Conservation (phyloP, 2,797 vertebrate genomes). For the Sebastes paucispinis region DNA sequence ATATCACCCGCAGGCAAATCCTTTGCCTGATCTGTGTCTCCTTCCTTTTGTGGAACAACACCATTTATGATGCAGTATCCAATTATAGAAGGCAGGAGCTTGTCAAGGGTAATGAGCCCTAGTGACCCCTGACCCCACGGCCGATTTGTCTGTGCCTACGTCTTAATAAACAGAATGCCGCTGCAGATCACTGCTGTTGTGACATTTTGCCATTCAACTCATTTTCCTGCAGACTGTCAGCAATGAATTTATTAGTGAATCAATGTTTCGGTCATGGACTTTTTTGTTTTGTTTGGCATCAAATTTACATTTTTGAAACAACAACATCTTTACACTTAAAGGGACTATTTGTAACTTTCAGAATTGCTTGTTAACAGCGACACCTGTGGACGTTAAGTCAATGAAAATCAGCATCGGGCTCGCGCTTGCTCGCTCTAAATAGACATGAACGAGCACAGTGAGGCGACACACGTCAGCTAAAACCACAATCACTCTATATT, state of each 20-base stretch:
- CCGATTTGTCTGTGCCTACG: conserved; percentile 24
- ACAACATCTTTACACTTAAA: not conserved
- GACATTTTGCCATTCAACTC: not conserved
- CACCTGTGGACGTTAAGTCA: no score
- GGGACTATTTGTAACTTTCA: no score
- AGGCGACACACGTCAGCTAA: no score
- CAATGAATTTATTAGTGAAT: not conserved
- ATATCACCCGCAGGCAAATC: conserved; percentile 38
- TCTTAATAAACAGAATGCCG: conserved; percentile 24
- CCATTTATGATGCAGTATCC: conserved; percentile 52
- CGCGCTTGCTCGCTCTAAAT: no score
- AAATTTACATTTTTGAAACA: not conserved
- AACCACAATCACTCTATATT: no score
- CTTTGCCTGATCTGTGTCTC: conserved; percentile 30
- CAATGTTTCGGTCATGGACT: not conserved
- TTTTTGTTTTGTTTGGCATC: not conserved
- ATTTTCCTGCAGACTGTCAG: not conserved
- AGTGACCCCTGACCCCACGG: conserved; percentile 50
- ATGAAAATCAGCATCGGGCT: no score
- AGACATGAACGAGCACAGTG: no score
- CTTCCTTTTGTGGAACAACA: conserved; percentile 33
- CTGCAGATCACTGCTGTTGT: conserved; percentile 2
- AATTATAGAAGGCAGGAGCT: conserved; percentile 50
- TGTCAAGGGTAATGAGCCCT: conserved; percentile 54
- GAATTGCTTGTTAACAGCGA: no score